Percentiles rank a stretch among this genome's conserved stretches.
Conservation (phyloP, 2,888 invertebrate species). For the Xestia ashworthii region DNA sequence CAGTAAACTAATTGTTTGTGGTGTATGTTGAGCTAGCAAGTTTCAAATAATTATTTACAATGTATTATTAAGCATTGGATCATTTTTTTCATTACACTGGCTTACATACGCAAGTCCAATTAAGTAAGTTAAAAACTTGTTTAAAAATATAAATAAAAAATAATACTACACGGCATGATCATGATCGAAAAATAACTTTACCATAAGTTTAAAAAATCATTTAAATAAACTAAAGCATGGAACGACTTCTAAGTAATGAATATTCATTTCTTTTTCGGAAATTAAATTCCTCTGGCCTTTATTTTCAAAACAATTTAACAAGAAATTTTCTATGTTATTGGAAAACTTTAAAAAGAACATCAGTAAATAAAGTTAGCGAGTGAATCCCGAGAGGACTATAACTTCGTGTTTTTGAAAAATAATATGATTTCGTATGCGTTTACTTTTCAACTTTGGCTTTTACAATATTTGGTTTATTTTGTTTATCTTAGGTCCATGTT, state of each 20-base stretch:
- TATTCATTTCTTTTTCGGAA: not conserved
- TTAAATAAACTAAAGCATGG: not conserved
- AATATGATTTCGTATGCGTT: slow-evolving; percentile 32
- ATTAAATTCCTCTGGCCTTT: not conserved
- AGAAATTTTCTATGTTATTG: slow-evolving; percentile 25
- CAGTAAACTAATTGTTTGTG: not conserved
- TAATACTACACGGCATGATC: not conserved
- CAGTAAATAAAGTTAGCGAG: slow-evolving; percentile 18
- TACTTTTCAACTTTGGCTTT: slow-evolving; percentile 36
- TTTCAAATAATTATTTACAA: not conserved
- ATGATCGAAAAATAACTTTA: not conserved
- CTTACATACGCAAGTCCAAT: not conserved
- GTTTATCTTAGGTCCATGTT: no score
- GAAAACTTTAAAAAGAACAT: slow-evolving; percentile 44
- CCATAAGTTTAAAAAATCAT: slow-evolving; percentile 3
- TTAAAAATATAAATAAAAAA: not conserved
- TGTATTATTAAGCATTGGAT: not conserved
- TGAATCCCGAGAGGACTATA: slow-evolving; percentile 16
- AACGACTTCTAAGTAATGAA: slow-evolving; percentile 6
- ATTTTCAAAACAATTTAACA: slow-evolving; percentile 3
- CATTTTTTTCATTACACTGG: not conserved
- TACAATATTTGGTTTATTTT: slow-evolving; percentile 30
- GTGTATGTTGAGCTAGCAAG: not conserved
- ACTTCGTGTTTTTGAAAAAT: slow-evolving; percentile 28
- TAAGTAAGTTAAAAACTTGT: not conserved